Evolutionary conservation across 2,797 vertebrate genomes (phyloP), one percentile per base, ranked within the genome.

Genomic region (Hoplostethus atlanticus): DNA sequence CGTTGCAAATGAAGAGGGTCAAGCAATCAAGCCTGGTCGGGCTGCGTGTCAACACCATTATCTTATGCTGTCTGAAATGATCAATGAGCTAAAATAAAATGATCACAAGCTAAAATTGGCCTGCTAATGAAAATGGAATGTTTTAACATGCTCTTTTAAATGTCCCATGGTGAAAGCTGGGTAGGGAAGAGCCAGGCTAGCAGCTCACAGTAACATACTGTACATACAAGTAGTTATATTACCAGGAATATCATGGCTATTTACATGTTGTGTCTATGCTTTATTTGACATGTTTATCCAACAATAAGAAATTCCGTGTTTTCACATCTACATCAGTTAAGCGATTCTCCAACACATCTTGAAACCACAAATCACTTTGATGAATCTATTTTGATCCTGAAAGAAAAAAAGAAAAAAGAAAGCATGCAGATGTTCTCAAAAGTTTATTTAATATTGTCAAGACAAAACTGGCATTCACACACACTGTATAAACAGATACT

Each of bases 51-150:
- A 96, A 92, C 89, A 73, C 93, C 94, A 95, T 96, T 95, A 88
- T 96, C 96, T 96, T 94, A 92, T 77, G 93, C 94, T 94, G 94
- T 93, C 95, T 93, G 87, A 95, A 95, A 96, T 97, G 96, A 97
- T 96, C 97, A 97, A 94, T 96, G 96, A 96, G 94, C 91, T 90
- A 94, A 95, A 96, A 92, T 93, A 94, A 95, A 95, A 97, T 94
- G 94, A 98, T 98, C 96, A 98, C 95, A 97, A 95, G 94, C 91
- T 93, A 96, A 97, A 96, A 96, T 93, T 95, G 95, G 92, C 91
- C 84, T 67, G 90, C 95, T 97, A 97, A 97, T 96, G 96, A 97
- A 97, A 97, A 97, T 80, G 71, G 96, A 96, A 94, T 76, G 91
- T 89, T 93, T 95, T 92, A 94, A 93, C 94, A 87, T 92, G 92